phyloP scores from a whole-genome alignment of 2,113 vertebrate species.

The Elachura formosa region DNA sequence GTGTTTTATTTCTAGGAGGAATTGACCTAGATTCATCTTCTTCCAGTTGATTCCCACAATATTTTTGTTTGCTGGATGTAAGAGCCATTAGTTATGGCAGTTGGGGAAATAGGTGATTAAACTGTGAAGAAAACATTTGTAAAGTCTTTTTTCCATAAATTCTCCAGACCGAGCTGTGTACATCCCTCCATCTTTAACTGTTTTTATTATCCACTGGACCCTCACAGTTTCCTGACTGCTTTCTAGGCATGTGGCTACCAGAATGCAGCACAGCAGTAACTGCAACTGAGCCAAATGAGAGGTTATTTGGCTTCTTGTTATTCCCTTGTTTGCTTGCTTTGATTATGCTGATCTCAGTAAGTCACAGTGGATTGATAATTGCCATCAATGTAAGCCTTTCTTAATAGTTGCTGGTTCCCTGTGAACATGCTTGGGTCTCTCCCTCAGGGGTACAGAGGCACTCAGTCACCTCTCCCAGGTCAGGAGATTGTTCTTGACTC shows the following conservation, averaged over 20 bases:
- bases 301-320: background rate
- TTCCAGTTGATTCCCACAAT: background rate
- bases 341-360: background rate
- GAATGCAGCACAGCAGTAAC: background rate
- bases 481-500: background rate
- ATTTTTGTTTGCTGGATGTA: background rate
- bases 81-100: background rate
- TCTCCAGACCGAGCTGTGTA: background rate
- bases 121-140: background rate
- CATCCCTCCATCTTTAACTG: background rate
- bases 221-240: background rate
- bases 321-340: background rate
- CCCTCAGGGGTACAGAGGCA: background rate
- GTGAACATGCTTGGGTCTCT: rapidly evolving
- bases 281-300: background rate
- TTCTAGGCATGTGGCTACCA: background rate
- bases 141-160: background rate
- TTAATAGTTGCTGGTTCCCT: background rate
- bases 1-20: background rate
- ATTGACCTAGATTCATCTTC: background rate
- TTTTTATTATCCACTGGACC: background rate
- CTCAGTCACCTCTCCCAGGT: rapidly evolving
- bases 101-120: background rate
- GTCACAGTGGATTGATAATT: background rate
- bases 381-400: background rate